phyloP scores from a whole-genome alignment of 2,888 invertebrate species.

The Helicoverpa assulta region DNA sequence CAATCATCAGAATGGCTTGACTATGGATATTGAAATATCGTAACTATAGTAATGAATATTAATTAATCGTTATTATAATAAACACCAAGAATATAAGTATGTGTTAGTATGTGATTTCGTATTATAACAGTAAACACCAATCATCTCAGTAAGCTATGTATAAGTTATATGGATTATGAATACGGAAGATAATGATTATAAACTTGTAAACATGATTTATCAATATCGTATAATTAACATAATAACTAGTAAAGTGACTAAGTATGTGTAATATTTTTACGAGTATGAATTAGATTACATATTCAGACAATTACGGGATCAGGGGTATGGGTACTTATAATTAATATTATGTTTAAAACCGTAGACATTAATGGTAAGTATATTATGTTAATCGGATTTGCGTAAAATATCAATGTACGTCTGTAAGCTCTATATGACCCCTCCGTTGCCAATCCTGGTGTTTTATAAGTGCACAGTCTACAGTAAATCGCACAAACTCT shows the following conservation, averaged over 20 bases:
- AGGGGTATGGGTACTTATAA: conserved; percentile 14
- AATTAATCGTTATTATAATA: neutral
- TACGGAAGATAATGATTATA: conserved; percentile 17
- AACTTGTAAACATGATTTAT: conserved; percentile 28
- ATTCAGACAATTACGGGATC: conserved; percentile 9
- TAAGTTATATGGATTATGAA: neutral
- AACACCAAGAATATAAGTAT: neutral
- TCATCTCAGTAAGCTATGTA: neutral
- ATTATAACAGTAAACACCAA: neutral
- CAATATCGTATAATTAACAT: conserved; percentile 22
- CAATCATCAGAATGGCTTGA: too few species aligned
- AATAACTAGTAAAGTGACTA: neutral
- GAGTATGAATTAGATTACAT: conserved; percentile 4
- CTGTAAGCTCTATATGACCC: neutral
- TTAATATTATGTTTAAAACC: conserved; percentile 40
- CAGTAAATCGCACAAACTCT: conserved; percentile 2
- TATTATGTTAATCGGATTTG: neutral
- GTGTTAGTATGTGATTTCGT: neutral
- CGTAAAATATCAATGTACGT: conserved; percentile 25
- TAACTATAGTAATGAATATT: too few species aligned
- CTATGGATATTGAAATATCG: too few species aligned
- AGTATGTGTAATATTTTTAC: neutral
- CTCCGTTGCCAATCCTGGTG: neutral
- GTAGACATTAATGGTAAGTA: conserved; percentile 12
- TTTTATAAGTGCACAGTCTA: neutral